Evolutionary conservation across 2,888 invertebrate species (phyloP), one percentile per base, ranked within the genome.

Genomic region (Nemurella pictetii): DNA sequence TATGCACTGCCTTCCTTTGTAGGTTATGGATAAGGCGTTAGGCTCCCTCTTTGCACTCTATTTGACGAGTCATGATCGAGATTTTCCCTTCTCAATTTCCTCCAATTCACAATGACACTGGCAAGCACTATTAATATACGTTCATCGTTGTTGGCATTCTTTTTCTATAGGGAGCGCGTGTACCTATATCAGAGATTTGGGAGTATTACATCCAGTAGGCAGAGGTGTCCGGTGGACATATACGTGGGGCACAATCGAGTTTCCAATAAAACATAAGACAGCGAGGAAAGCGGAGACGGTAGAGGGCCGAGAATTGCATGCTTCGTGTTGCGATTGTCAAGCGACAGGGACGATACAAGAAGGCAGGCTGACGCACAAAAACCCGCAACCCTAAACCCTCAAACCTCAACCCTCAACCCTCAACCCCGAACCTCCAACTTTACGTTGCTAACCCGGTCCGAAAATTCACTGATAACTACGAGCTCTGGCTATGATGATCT

Each of bases 211-310:
- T 55, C 55, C 55, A 55, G 30, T 80, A 35, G 80, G 27, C 12
- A 80, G 30, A 29, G 72, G 26, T 82, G 26, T 82, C 29, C 81
- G 26, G 26, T 81, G 25, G 81, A 81, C 36, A 36, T 81, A 36
- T 81, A 36, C 35, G 25, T 4, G 12, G 36, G 81, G 2, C 20
- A 2, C 55, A 82, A 82, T 82, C 55, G 82, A 72, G 55, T 82
- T 82, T 82, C 82, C 82, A 72, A 82, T 82, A 55, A 55, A 55
- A 55, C 55, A 20, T 55, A 55, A 55, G 55, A 20, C 20, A 20
- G 55, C 9, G 55, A 55, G 78, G 20, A 55, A 78, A 78, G 78
- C 29, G 28, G 78, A 29, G 29, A 78, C 15, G 20, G 30, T 30
- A 78, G 29, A 20, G 25, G 78, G 30, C 27, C 20, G 75, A 74